These are phyloP conservation scores for Pyrocephalus nanus DNA, from an alignment of 2,797 vertebrate species.

Conservation along the genomic window DNA sequence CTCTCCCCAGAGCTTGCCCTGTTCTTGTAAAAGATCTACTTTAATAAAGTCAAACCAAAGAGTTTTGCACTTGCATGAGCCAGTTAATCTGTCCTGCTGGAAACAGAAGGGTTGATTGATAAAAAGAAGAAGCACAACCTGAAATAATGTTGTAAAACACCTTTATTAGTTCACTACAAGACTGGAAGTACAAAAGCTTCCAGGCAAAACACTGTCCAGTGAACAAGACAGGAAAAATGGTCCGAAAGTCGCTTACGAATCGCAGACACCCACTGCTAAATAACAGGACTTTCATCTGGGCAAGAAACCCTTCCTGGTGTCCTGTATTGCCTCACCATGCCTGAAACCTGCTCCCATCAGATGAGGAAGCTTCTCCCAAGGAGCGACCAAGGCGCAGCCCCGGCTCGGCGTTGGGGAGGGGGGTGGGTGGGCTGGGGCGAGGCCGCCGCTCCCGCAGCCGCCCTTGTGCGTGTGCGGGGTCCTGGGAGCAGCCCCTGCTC, in stretches of 20 bases:
- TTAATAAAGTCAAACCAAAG: neutral
- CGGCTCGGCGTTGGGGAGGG: fast-evolving
- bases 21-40: neutral
- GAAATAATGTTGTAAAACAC: slow-evolving; percentile 1
- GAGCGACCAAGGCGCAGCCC: neutral
- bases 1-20: fast-evolving
- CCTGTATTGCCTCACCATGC: neutral
- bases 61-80: fast-evolving
- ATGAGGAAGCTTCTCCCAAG: neutral
- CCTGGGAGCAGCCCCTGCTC: neutral
- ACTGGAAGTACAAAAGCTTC: slow-evolving; percentile 46
- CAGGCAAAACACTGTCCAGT: neutral
- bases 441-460: neutral
- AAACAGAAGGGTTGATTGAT: neutral
- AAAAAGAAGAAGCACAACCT: neutral
- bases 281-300: neutral
- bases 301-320: neutral
- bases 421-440: neutral
- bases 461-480: neutral
- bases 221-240: neutral
- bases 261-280: neutral
- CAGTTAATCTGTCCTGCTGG: neutral
- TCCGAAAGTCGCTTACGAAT: neutral
- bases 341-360: neutral
- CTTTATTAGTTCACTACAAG: slow-evolving; percentile 25